Evolutionary conservation across 2,888 invertebrate genomes (phyloP).

Genomic region (Mylabris sibirica): DNA sequence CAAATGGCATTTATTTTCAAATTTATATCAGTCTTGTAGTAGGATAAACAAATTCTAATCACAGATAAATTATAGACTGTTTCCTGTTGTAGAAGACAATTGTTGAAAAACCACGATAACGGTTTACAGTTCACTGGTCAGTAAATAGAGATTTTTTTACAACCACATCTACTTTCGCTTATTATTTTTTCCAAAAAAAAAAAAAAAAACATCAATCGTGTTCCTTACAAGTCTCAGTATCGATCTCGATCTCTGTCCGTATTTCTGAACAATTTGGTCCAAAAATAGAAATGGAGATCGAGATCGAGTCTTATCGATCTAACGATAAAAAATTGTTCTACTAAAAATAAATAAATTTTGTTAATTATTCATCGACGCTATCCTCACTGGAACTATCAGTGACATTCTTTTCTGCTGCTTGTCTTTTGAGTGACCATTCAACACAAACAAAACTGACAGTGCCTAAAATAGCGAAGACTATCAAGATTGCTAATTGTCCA

Average conservation of each 20-base stretch:
- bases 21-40: conserved; percentile 26
- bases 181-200: too few species aligned
- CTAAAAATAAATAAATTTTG: background rate
- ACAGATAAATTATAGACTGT: conserved; percentile 21
- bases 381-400: conserved; percentile 27
- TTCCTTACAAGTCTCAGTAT: background rate
- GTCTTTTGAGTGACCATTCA: conserved; percentile 66
- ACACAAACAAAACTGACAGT: conserved; percentile 80
- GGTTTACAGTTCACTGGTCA: conserved; percentile 1
- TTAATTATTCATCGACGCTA: conserved; percentile 19
- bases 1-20: background rate
- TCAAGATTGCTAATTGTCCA: conserved; percentile 76
- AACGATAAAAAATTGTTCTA: background rate
- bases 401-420: conserved; percentile 27
- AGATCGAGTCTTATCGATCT: background rate
- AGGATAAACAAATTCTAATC: conserved; percentile 21
- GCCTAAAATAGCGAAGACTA: conserved; percentile 75
- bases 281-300: background rate
- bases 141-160: background rate
- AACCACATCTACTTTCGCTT: background rate
- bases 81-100: conserved; percentile 1
- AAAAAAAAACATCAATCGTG: background rate
- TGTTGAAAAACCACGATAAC: conserved; percentile 1
- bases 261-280: background rate
- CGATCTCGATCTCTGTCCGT: background rate